phyloP scores from a whole-genome alignment of 2,888 invertebrate species.

The Hirtodrosophila cameraria region DNA sequence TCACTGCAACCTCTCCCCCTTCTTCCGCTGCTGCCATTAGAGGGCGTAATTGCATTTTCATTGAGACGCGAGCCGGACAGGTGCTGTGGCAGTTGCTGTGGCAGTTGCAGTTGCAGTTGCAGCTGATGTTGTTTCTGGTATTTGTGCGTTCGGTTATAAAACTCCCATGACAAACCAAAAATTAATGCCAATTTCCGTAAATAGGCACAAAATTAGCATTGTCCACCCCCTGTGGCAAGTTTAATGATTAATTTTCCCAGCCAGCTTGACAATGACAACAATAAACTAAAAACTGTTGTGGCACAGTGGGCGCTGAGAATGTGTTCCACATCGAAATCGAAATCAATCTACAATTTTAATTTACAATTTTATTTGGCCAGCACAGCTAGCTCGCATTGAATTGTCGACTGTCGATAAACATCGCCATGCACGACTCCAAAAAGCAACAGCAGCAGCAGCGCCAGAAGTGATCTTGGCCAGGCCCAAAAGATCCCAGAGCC shows the following conservation, averaged over 20 bases:
- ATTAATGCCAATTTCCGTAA: slow-evolving; percentile 64
- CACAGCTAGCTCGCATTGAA: slow-evolving; percentile 46
- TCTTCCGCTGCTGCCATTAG: slow-evolving; percentile 58
- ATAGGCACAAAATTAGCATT: slow-evolving; percentile 48
- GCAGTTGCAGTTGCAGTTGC: slow-evolving; percentile 19
- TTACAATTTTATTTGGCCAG: slow-evolving; percentile 67
- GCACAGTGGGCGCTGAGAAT: slow-evolving; percentile 49
- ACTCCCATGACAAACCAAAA: slow-evolving; percentile 60
- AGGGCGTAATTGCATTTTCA: slow-evolving; percentile 78
- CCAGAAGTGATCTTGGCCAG: slow-evolving; percentile 71
- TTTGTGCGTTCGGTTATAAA: slow-evolving; percentile 35
- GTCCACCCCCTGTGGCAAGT: slow-evolving; percentile 51
- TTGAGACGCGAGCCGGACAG: slow-evolving; percentile 49
- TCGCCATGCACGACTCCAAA: slow-evolving; percentile 58
- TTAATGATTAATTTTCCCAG: slow-evolving; percentile 78
- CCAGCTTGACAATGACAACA: slow-evolving; percentile 49
- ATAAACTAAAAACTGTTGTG: slow-evolving; percentile 40
- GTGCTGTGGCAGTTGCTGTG: slow-evolving; percentile 29
- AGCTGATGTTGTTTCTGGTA: slow-evolving; percentile 3
- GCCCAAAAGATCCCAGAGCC: slow-evolving; percentile 24
- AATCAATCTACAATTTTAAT: slow-evolving; percentile 74
- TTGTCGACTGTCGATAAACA: slow-evolving; percentile 62
- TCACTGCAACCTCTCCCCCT: no score
- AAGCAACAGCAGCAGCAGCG: slow-evolving; percentile 16
- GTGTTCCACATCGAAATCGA: slow-evolving; percentile 51